Conservation (phyloP, 2,797 vertebrate genomes). For the Nannoperca australis region DNA sequence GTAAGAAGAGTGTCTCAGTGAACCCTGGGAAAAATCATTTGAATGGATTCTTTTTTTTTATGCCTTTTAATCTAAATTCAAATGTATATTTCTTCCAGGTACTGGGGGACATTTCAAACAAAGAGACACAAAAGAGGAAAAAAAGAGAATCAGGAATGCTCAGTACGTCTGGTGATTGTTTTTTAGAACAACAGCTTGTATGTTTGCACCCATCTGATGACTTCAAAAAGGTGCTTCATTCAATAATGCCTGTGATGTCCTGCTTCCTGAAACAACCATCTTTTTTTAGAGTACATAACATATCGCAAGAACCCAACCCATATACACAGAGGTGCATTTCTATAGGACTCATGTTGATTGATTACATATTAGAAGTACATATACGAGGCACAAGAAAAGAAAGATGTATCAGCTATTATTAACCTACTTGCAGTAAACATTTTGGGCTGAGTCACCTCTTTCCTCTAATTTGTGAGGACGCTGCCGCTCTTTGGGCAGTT, state of each 20-base stretch:
- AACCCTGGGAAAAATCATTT: slow-evolving; percentile 17
- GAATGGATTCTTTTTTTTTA: slow-evolving; percentile 24
- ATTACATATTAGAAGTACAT: slow-evolving; percentile 87
- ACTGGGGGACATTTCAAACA: slow-evolving; percentile 9
- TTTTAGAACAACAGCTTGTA: neutral
- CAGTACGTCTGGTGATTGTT: slow-evolving; percentile 7
- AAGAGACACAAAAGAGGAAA: neutral
- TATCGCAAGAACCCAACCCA: slow-evolving; percentile 87
- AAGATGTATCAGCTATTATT: slow-evolving; percentile 85
- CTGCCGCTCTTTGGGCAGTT: slow-evolving; percentile 45
- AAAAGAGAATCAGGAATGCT: slow-evolving; percentile 31
- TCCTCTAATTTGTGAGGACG: slow-evolving; percentile 66
- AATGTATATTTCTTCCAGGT: slow-evolving; percentile 30
- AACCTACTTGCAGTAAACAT: slow-evolving; percentile 75
- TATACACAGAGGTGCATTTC: slow-evolving; percentile 84
- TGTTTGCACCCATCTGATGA: slow-evolving; percentile 34
- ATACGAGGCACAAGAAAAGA: slow-evolving; percentile 89
- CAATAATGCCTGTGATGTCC: slow-evolving; percentile 1
- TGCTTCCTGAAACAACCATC: slow-evolving; percentile 28
- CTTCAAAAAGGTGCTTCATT: slow-evolving; percentile 11
- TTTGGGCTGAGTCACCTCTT: slow-evolving; percentile 88
- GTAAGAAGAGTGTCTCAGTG: neutral
- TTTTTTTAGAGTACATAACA: slow-evolving; percentile 81
- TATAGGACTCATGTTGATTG: slow-evolving; percentile 80
- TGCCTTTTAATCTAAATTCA: slow-evolving; percentile 47